Evolutionary conservation across 2,888 invertebrate species (phyloP).

Genomic region (Achlya flavicornis): DNA sequence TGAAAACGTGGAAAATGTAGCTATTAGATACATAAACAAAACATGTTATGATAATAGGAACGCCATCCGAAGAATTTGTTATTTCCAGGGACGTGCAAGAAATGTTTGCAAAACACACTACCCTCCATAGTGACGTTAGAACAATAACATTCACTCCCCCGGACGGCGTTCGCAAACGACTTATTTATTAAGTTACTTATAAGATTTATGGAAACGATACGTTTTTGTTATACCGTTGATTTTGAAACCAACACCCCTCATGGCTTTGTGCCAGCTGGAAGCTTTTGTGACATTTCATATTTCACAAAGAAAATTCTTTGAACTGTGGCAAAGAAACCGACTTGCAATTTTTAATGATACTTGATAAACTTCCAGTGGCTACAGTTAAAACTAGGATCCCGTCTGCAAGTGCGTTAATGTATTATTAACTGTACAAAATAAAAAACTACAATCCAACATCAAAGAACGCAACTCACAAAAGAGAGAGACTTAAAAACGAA

Average conservation of each 20-base stretch:
- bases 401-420: conserved; percentile 47
- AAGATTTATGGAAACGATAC: conserved; percentile 80
- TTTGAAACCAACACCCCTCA: conserved; percentile 82
- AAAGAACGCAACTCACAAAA: conserved; percentile 34
- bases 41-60: conserved; percentile 81
- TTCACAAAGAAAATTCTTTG: conserved; percentile 52
- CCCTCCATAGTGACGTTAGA: conserved; percentile 66
- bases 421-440: conserved; percentile 15
- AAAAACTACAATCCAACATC: conserved; percentile 22
- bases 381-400: conserved; percentile 74
- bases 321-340: conserved; percentile 40
- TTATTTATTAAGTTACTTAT: conserved; percentile 68
- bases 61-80: conserved; percentile 79
- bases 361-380: conserved; percentile 76
- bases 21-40: conserved; percentile 79
- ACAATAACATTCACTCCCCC: conserved; percentile 73
- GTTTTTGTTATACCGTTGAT: conserved; percentile 76
- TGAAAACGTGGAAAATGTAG: conserved; percentile 72
- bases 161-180: conserved; percentile 60
- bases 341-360: conserved; percentile 29
- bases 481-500: conserved; percentile 40
- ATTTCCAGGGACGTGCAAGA: conserved; percentile 61
- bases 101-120: conserved; percentile 79
- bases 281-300: conserved; percentile 61
- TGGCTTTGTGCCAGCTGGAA: conserved; percentile 81